A percentile compares a stretch with the other conserved stretches of the same genome.
These are phyloP conservation scores for Oncorhynchus mykiss DNA, from an alignment of 2,113 vertebrate species.

Conservation along the genomic window DNA sequence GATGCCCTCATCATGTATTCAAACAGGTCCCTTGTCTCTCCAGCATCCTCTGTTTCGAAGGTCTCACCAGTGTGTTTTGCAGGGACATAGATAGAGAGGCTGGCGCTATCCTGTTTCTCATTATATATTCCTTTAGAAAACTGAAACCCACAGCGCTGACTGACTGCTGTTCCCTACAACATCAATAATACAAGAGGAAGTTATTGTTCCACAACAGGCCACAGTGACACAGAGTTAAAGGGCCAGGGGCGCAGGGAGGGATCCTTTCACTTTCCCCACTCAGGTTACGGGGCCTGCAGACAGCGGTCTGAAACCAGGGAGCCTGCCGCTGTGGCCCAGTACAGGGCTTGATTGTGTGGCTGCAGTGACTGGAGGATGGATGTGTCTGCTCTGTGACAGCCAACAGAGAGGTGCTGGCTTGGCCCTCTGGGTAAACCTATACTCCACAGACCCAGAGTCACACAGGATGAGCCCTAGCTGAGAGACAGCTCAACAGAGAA, in stretches of 20 bases:
- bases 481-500: constrained; percentile 54
- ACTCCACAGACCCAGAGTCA: constrained; percentile 61
- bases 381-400: constrained; percentile 65
- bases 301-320: constrained; percentile 65
- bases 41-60: background rate
- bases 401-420: constrained; percentile 56
- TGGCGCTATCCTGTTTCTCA: constrained; percentile 70
- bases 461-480: constrained; percentile 51
- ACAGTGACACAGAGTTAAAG: constrained; percentile 67
- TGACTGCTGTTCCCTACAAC: constrained; percentile 72
- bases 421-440: constrained; percentile 61
- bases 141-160: constrained; percentile 68
- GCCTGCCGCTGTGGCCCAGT: constrained; percentile 60
- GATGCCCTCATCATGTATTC: background rate
- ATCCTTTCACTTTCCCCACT: constrained; percentile 73
- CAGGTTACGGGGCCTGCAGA: constrained; percentile 71
- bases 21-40: background rate
- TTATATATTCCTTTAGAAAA: constrained; percentile 77
- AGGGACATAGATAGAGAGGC: background rate
- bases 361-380: constrained; percentile 48
- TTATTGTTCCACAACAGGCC: constrained; percentile 75
- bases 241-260: constrained; percentile 44
- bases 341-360: constrained; percentile 74
- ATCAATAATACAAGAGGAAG: constrained; percentile 84
- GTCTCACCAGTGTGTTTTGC: constrained; percentile 39